phyloP scores from a whole-genome alignment of 2,797 vertebrate species.

The Arrhamphus sclerolepis region DNA sequence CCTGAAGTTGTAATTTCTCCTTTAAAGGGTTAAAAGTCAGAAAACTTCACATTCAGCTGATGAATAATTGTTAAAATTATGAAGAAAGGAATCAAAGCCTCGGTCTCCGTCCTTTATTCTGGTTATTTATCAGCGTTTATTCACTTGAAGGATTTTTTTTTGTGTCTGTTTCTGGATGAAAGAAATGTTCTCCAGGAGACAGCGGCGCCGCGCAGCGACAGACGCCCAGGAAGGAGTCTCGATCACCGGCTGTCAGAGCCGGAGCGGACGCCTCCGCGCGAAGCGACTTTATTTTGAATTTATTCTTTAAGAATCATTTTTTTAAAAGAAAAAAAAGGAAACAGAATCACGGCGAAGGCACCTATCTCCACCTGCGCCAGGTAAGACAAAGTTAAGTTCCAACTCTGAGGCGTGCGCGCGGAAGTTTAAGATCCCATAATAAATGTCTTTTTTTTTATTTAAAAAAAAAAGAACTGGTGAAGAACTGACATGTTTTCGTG shows the following conservation, averaged over 20 bases:
- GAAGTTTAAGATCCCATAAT: conserved; percentile 56
- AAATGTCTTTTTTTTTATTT: background rate
- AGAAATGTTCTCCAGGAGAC: background rate
- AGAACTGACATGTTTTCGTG: background rate
- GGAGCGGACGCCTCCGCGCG: conserved; percentile 25
- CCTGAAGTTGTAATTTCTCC: too few relatives aligned
- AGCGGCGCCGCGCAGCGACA: conserved; percentile 18
- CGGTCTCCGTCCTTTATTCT: too few relatives aligned
- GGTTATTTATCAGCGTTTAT: too few relatives aligned
- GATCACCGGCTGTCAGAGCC: conserved; percentile 25
- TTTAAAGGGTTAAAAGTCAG: too few relatives aligned
- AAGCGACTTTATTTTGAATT: background rate
- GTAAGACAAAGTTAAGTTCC: conserved; percentile 63
- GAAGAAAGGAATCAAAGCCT: background rate
- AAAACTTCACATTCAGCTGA: too few relatives aligned
- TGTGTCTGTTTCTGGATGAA: background rate
- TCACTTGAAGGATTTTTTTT: background rate
- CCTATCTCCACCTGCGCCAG: conserved; percentile 74
- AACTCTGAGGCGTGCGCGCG: conserved; percentile 43
- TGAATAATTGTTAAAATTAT: conserved; percentile 38
- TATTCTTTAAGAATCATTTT: background rate
- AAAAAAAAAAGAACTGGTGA: conserved; percentile 22
- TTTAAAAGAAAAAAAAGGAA: background rate
- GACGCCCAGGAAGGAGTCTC: conserved; percentile 32
- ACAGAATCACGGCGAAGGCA: conserved; percentile 26